phyloP scores from a whole-genome alignment of 2,888 invertebrate species.

The Xestia xanthographa region DNA sequence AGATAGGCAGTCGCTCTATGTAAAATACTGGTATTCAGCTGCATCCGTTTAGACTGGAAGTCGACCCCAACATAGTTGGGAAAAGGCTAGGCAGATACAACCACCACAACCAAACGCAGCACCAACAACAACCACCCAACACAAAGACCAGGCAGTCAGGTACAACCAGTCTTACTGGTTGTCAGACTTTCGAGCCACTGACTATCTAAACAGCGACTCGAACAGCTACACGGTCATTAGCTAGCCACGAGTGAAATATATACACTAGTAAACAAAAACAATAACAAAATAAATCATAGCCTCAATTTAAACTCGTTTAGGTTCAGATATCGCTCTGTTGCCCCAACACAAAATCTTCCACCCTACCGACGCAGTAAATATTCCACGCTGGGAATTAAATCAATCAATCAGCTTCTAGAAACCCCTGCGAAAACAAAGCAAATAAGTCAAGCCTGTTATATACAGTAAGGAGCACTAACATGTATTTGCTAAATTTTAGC shows the following conservation, averaged over 20 bases:
- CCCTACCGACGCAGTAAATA: constrained; percentile 9
- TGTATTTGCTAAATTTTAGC: background rate
- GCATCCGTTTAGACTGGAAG: too few relatives aligned
- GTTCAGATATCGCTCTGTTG: background rate
- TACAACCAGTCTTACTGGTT: too few relatives aligned
- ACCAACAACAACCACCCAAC: too few relatives aligned
- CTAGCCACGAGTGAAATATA: background rate
- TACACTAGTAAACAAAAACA: background rate
- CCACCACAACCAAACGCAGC: too few relatives aligned
- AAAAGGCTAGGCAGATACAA: too few relatives aligned
- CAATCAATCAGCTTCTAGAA: constrained; percentile 41
- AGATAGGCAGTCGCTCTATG: too few relatives aligned
- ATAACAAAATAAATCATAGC: background rate
- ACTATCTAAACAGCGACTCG: too few relatives aligned
- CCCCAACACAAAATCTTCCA: background rate
- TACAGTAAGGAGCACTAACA: background rate
- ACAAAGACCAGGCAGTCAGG: too few relatives aligned
- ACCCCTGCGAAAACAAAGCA: constrained; percentile 32
- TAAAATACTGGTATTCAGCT: too few relatives aligned
- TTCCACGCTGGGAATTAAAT: constrained; percentile 15
- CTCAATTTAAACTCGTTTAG: background rate
- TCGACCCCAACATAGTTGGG: too few relatives aligned
- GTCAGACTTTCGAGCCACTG: too few relatives aligned
- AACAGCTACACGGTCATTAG: too few relatives aligned
- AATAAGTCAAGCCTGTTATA: constrained; percentile 32